A percentile compares a stretch with the other conserved stretches of the same genome.
These are phyloP conservation scores for Corydoras maculifer DNA, from an alignment of 2,113 vertebrate species.

Conservation along the genomic window DNA sequence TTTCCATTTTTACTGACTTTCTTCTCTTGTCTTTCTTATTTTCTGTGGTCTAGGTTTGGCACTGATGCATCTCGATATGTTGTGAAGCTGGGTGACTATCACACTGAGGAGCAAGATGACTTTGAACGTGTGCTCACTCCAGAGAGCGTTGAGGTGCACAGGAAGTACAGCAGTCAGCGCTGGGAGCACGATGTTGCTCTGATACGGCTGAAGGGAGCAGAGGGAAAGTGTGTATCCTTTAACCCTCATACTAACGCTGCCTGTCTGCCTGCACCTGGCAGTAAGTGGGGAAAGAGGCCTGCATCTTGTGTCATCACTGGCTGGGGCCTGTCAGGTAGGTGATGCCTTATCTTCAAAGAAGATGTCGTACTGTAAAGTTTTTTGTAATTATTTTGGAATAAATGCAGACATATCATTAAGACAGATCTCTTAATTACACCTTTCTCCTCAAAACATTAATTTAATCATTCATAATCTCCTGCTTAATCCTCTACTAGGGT, in stretches of 20 bases:
- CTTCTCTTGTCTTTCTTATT: conserved; percentile 42
- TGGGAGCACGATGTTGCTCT: conserved; percentile 83
- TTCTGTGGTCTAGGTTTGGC: conserved; percentile 66
- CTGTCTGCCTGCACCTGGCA: conserved; percentile 67
- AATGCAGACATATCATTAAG: too few species aligned
- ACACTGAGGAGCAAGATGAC: conserved; percentile 63
- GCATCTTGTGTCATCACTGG: conserved; percentile 74
- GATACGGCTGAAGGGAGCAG: conserved; percentile 70
- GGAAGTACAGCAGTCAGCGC: conserved; percentile 75
- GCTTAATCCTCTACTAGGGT: too few species aligned
- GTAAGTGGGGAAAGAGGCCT: conserved; percentile 39
- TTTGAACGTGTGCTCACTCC: conserved; percentile 68
- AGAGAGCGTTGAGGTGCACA: conserved; percentile 74
- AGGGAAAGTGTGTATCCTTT: conserved; percentile 75
- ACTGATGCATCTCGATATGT: conserved; percentile 66
- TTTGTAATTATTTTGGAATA: too few species aligned
- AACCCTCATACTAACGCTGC: conserved; percentile 70
- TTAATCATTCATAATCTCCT: too few species aligned
- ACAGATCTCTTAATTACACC: too few species aligned
- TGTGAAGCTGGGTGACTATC: conserved; percentile 73
- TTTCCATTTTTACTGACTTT: conserved; percentile 16
- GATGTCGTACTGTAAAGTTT: neutral
- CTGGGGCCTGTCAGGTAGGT: conserved; percentile 76
- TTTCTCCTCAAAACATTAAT: too few species aligned
- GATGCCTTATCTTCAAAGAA: neutral